phyloP scores from a whole-genome alignment of 2,888 invertebrate species.

The Caenorhabditis japonica region DNA sequence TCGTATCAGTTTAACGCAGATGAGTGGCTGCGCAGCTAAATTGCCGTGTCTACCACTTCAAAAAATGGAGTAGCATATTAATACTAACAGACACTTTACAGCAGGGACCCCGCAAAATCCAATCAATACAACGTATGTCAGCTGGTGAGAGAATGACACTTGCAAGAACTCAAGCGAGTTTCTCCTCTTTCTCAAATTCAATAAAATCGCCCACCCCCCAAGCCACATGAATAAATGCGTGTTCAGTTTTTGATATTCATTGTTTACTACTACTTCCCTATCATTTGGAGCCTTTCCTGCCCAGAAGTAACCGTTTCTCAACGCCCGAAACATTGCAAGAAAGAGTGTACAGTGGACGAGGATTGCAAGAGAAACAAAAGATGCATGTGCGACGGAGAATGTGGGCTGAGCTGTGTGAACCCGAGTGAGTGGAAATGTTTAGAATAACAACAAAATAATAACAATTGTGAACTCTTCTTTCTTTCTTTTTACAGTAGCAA shows the following conservation, averaged over 20 bases:
- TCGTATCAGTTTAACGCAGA: too few relatives aligned
- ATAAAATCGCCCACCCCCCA: slow-evolving; percentile 4
- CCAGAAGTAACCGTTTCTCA: slow-evolving; percentile 39
- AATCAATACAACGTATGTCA: slow-evolving; percentile 52
- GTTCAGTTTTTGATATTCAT: slow-evolving; percentile 19
- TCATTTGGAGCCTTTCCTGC: slow-evolving; percentile 27
- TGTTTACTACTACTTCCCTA: not conserved
- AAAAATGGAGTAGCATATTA: too few relatives aligned
- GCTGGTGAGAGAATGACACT: slow-evolving; percentile 49
- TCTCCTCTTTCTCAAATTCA: slow-evolving; percentile 39
- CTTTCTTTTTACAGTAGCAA: slow-evolving; percentile 72
- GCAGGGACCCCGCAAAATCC: slow-evolving; percentile 45
- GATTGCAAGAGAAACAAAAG: slow-evolving; percentile 90
- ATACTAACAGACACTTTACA: slow-evolving; percentile 44
- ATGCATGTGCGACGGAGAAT: slow-evolving; percentile 93
- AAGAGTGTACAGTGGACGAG: slow-evolving; percentile 87
- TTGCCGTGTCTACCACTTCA: too few relatives aligned
- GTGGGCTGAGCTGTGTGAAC: slow-evolving; percentile 97
- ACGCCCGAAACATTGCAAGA: slow-evolving; percentile 57
- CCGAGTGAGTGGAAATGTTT: slow-evolving; percentile 83
- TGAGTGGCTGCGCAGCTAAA: too few relatives aligned
- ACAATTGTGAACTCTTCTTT: too few relatives aligned
- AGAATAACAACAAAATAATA: too few relatives aligned
- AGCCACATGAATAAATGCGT: slow-evolving; percentile 41
- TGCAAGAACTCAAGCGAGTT: slow-evolving; percentile 43